Evolutionary conservation across 53 echinoderm and acorn worm species (phyloP), one percentile per base, ranked within the genome.

Genomic region (Echinarachnius parma): DNA sequence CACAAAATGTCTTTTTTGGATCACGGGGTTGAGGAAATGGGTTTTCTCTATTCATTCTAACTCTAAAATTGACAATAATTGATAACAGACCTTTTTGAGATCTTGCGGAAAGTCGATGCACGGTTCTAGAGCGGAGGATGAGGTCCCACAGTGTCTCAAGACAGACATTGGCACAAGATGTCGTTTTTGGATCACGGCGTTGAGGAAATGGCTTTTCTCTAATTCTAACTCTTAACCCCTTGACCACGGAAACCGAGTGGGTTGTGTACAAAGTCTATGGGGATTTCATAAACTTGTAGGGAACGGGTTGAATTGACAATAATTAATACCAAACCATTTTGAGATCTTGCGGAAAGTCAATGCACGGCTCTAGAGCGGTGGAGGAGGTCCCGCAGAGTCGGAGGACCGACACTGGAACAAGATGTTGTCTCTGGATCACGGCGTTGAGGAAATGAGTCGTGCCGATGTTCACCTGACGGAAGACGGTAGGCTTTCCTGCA

Each of bases 371-470:
- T 47, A 93, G 78, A 28, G 86, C 49, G 1, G 19, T 65, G 5
- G 94, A 84, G 3, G 94, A 84, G 0, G 94, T 83, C 26, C 94
- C 94, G 59, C 94, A 93, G 1, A 93, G 79, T 52, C 94, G 80
- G 23, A 93, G 58, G 45, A 93, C 83, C n/a, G 94, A 67, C 1
- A 93, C 94, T 21, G 79, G 81, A 2, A 72, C 72, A n/a, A 93
- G 63, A n/a, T 66, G 22, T 28, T 66, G 63, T 18, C 94, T 76
- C 57, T 93, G 94, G 31, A 93, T 64, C 11, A 93, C 83, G 25
- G 94, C 94, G 59, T 93, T 93, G 21, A 93, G 49, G 35, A 93
- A 93, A 29, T 93, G 94, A 11, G 94, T 93, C 10, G 94, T 93
- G 5, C 94, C 94, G 34, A 93, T 87, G 62, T 90, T 93, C 32